These are phyloP conservation scores for Mastigias papua DNA, from an alignment of 30 jellyfish, hydroid and myxozoan species.

Conservation along the genomic window DNA sequence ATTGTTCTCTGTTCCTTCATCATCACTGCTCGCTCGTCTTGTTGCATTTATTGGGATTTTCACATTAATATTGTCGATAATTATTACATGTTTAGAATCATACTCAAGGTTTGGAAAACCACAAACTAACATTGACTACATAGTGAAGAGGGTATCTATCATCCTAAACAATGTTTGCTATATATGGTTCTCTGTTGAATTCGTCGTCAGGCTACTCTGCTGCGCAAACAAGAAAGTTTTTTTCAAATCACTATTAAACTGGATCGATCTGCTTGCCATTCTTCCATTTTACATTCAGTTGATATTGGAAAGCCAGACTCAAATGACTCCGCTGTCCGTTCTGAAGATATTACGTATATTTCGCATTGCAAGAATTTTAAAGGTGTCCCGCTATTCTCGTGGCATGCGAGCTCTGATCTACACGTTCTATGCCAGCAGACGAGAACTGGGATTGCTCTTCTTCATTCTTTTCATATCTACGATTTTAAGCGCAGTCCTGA, in stretches of 20 bases:
- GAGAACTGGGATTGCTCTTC: constrained; percentile 63
- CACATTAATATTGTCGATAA: constrained; percentile 40
- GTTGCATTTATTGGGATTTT: constrained; percentile 37
- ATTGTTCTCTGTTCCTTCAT: constrained; percentile 46
- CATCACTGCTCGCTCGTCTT: constrained; percentile 55
- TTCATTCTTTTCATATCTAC: constrained; percentile 61
- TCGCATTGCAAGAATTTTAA: constrained; percentile 71
- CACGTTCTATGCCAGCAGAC: constrained; percentile 80
- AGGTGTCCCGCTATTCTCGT: constrained; percentile 78
- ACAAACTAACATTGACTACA: not conserved
- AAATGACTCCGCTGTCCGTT: constrained; percentile 53
- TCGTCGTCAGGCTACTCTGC: constrained; percentile 34
- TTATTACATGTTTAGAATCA: constrained; percentile 71
- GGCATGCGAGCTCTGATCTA: constrained; percentile 87
- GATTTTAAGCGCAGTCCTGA: constrained; percentile 68
- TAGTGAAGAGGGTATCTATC: not conserved
- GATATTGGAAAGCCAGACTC: constrained; percentile 50
- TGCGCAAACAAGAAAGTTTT: constrained; percentile 29
- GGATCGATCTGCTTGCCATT: constrained; percentile 76
- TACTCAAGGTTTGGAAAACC: constrained; percentile 41
- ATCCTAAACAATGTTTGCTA: constrained; percentile 66
- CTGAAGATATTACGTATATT: constrained; percentile 55
- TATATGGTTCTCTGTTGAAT: constrained; percentile 81
- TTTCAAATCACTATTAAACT: constrained; percentile 58
- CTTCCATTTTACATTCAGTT: constrained; percentile 78